Percentiles rank a stretch among this genome's conserved stretches.
These are phyloP conservation scores for Gandaritis pyraliata DNA, from an alignment of 2,888 invertebrate species.

Conservation along the genomic window DNA sequence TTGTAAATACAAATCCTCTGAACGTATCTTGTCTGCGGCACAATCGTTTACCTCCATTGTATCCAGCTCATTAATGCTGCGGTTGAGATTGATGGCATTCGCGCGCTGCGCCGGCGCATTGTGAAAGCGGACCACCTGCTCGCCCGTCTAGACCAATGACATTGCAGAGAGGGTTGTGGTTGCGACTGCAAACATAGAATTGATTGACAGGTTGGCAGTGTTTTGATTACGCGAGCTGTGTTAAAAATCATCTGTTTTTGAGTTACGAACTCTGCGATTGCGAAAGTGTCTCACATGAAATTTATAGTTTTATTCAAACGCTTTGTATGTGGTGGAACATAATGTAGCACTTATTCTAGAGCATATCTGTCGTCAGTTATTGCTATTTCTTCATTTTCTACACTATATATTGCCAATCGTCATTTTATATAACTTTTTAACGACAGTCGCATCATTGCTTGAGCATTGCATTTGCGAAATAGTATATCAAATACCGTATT, in stretches of 20 bases:
- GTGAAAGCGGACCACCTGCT: conserved; percentile 44
- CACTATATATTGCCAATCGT: conserved; percentile 12
- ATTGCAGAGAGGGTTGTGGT: conserved; percentile 32
- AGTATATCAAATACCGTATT: conserved; percentile 14
- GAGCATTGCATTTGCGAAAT: conserved; percentile 20
- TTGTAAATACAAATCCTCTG: conserved; percentile 1
- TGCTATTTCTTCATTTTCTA: conserved; percentile 15
- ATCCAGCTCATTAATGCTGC: conserved; percentile 34
- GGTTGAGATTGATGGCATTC: conserved; percentile 35
- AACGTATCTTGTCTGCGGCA: conserved; percentile 17
- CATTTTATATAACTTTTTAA: conserved; percentile 20
- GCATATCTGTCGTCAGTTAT: conserved; percentile 7
- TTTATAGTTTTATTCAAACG: background rate
- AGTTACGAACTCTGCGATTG: background rate
- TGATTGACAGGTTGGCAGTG: conserved; percentile 24
- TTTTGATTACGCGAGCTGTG: conserved; percentile 7
- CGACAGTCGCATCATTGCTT: conserved; percentile 18
- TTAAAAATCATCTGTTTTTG: background rate
- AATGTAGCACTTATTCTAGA: conserved; percentile 2
- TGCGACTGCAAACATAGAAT: conserved; percentile 30
- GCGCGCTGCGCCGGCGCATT: conserved; percentile 37
- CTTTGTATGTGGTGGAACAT: background rate
- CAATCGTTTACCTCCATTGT: conserved; percentile 31
- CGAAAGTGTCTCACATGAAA: background rate
- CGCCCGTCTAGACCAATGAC: conserved; percentile 35